Evolutionary conservation across 2,888 invertebrate species (phyloP), one percentile per base, ranked within the genome.

Genomic region (Gastracanthus pulcherrimus): DNA sequence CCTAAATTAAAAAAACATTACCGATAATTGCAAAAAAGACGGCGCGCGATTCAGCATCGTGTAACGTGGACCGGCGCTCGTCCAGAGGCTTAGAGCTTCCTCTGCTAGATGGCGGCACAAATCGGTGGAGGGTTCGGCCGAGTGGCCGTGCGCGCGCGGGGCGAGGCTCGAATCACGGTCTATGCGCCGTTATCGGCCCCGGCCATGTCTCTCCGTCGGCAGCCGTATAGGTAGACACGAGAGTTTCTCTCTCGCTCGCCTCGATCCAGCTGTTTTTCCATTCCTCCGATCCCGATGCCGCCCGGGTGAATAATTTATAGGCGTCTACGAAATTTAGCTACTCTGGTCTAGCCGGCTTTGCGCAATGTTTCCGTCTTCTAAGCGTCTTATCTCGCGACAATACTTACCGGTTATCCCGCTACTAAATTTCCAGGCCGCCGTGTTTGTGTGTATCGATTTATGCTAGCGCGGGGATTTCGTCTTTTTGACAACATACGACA

Each of bases 21-120:
- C 55, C 62, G 70, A 23, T 34, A n/a, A 23, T 62, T 58, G 1
- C 11, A 29, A 58, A 58, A 62, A 78, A 76, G 58, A 36, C 29
- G 38, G 51, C 11, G 11, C 11, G 11, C 19, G 45, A n/a, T 62
- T 45, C 38, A 55, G 83, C 87, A 85, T 87, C 89, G 87, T 88
- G 90, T 90, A 87, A 86, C 88, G 76, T 80, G 86, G 87, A 86
- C 84, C 2, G n/a, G n/a, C 80, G 5, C 9, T 26, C 60, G 70
- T 26, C 26, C 34, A 89, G 78, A 82, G 84, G 85, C 86, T 91
- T 91, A 84, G 80, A 48, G 84, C 81, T 82, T 78, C 62, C 66
- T 31, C 80, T 76, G 86, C 64, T 85, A 90, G 91, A 91, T 91
- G 91, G 91, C 91, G 87, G 77, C 90, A 88, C 88, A 76, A 84